A percentile compares a stretch with the other conserved stretches of the same genome.
phyloP scores from a whole-genome alignment of 2,113 vertebrate species.

The Pelodiscus sinensis region DNA sequence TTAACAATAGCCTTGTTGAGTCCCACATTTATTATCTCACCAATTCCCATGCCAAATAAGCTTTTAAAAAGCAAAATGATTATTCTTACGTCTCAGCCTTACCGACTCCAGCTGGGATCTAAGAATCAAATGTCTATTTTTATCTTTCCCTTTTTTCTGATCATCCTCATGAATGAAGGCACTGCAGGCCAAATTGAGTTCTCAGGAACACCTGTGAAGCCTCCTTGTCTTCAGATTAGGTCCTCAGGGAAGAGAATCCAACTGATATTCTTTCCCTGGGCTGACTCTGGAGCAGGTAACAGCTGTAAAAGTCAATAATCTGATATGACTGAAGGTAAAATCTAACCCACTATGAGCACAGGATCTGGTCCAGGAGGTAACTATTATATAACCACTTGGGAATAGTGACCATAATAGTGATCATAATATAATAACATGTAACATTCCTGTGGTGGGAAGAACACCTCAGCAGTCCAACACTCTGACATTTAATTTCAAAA shows the following conservation, averaged over 20 bases:
- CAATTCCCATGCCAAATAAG: not conserved
- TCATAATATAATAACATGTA: no score
- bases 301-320: not conserved
- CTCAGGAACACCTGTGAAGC: not conserved
- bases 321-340: not conserved
- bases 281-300: not conserved
- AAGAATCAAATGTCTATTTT: not conserved
- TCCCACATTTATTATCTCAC: not conserved
- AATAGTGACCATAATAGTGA: no score
- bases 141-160: not conserved
- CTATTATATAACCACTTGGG: no score
- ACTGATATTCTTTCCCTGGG: not conserved
- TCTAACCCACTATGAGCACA: not conserved
- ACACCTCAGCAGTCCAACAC: no score
- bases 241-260: not conserved
- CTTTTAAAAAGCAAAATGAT: not conserved
- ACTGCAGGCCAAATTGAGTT: not conserved
- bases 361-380: no score
- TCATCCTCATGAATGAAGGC: not conserved
- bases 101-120: not conserved
- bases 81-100: not conserved
- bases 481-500: no score
- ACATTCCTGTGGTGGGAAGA: no score
- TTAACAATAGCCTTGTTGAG: not conserved
- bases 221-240: not conserved